Base-by-base conservation (phyloP, 1,140 invertebrate species). In the Trichomalopsis sarcophagae region DNA sequence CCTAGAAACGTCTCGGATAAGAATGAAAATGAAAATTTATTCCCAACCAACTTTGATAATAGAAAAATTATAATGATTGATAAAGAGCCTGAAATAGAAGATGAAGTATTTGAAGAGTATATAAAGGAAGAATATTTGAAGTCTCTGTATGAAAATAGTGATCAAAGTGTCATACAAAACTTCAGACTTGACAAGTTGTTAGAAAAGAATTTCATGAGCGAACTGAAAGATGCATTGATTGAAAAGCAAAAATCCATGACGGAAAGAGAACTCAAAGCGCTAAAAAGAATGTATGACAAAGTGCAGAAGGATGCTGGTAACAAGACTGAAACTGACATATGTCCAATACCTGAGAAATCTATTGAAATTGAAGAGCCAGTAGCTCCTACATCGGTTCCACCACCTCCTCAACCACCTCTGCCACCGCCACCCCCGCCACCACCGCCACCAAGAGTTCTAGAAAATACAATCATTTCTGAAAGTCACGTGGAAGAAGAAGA, bases 101-200 rank as follows among this genome's bases (percentile, higher is more conserved):
- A 93, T 81, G 93, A 93, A 86, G 92, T 93, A 5, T 93, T 93
- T 81, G 92, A 93, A 85, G 92, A 92, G 40, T 93, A 93, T 76
- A 93, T 93, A 9, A 93, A 88, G 77, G 90, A 93, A 74, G 91
- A 92, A 82, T 92, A 92, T 87, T 76, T 91, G 11, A 90, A 91
- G 27, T 87, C 92, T 23, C 82, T 90, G 27, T 87, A 78, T 62
- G 89, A 91, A 47, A 90, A 91, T 79, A 85, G 85, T 3, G 87
- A 92, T 40, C 87, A 88, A 30, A 87, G 84, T 11, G 79, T 86
- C 6, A 30, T 88, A 6, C 84, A 90, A 68, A 87, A 88, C 66
- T 86, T 85, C 23, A 91, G 92, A 66, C 68, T 92, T 2, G 90
- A 92, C 82, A 90, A 90, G 83, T 75, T 91, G 6, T 85, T 92